Evolutionary conservation across 2,888 invertebrate species (phyloP).

Genomic region (Ctenicera cuprea): DNA sequence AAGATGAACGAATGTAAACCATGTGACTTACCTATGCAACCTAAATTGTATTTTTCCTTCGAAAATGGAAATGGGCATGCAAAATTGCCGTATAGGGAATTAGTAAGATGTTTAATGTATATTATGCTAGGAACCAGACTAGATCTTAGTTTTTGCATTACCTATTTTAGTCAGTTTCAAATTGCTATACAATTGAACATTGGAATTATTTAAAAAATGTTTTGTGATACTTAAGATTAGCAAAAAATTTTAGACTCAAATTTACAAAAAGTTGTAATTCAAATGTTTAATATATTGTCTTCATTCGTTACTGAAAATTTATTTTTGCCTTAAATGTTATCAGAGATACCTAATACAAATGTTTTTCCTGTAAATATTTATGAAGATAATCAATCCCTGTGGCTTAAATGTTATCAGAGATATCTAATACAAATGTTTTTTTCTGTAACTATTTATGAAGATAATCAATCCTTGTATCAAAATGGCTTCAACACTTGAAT

Average conservation of each 20-base stretch:
- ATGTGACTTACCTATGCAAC: not conserved
- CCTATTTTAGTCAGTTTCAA: constrained; percentile 58
- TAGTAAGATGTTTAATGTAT: constrained; percentile 54
- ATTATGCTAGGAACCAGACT: constrained; percentile 56
- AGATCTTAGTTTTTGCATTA: constrained; percentile 54
- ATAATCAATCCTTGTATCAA: constrained; percentile 18
- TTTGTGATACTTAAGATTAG: constrained; percentile 50
- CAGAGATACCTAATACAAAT: not conserved
- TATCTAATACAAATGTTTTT: no score
- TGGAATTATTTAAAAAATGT: not conserved
- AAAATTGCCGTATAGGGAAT: not conserved
- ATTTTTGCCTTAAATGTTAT: constrained; percentile 21
- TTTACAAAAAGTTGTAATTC: constrained; percentile 43
- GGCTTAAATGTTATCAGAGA: no score
- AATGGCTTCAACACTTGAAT: constrained; percentile 3
- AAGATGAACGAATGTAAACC: constrained; percentile 42
- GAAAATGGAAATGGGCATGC: not conserved
- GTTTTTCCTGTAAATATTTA: not conserved
- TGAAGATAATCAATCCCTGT: constrained; percentile 5
- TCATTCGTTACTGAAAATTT: constrained; percentile 31
- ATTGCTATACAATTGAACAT: constrained; percentile 18
- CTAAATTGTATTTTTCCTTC: not conserved
- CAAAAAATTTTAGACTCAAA: constrained; percentile 49
- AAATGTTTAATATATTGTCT: constrained; percentile 40
- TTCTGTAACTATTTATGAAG: no score